Conservation (phyloP, 2,797 vertebrate genomes). For the Rhincodon typus region DNA sequence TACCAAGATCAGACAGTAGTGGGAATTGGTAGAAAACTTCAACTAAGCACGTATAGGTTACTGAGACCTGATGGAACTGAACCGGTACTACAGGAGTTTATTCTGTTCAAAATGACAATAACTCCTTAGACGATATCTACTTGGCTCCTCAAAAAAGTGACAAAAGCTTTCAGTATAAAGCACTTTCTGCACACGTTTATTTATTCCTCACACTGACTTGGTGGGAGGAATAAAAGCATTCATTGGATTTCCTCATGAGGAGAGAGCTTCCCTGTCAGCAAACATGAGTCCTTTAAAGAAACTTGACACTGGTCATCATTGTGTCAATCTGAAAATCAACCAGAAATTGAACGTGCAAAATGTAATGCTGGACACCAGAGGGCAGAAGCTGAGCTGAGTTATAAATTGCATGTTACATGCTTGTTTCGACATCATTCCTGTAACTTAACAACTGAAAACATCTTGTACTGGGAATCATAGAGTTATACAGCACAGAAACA, state of each 20-base stretch:
- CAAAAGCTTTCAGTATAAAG: background rate
- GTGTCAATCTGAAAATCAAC: background rate
- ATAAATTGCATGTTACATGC: background rate
- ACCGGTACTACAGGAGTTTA: background rate
- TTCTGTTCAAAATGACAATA: background rate
- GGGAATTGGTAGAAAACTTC: background rate
- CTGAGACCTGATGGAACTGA: background rate
- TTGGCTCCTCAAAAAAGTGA: background rate
- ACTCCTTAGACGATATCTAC: background rate
- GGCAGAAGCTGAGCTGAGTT: background rate
- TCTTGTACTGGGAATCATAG: background rate
- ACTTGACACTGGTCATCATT: background rate
- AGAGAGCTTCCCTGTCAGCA: background rate
- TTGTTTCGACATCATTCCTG: background rate
- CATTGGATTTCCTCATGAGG: background rate
- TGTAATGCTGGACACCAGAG: background rate
- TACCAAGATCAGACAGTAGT: background rate
- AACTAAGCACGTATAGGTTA: background rate
- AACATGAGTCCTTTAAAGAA: background rate
- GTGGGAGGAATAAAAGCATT: background rate
- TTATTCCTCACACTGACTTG: background rate
- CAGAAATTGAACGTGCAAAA: background rate
- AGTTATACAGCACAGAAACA: no score
- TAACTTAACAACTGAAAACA: background rate
- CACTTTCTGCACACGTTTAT: background rate